Evolutionary conservation across 2,113 vertebrate genomes (phyloP).

Genomic region (Eleginops maclovinus): DNA sequence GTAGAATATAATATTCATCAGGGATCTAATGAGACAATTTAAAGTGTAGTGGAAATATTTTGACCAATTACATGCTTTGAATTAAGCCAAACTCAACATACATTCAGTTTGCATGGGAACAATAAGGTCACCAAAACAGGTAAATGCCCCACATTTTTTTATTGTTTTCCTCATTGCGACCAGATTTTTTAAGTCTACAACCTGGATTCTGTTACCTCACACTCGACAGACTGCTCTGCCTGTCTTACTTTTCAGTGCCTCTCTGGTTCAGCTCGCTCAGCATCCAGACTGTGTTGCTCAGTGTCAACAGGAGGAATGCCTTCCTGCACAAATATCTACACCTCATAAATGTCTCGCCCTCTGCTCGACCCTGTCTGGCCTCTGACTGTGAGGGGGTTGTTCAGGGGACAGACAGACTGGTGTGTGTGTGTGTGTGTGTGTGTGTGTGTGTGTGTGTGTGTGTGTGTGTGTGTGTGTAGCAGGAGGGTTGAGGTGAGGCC

Average conservation of each 20-base stretch:
- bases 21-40: slow-evolving; percentile 29
- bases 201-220: slow-evolving; percentile 43
- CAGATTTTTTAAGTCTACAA: slow-evolving; percentile 21
- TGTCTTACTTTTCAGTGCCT: slow-evolving; percentile 50
- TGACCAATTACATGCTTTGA: background rate
- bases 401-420: slow-evolving; percentile 60
- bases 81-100: slow-evolving; percentile 17
- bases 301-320: slow-evolving; percentile 76
- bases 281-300: slow-evolving; percentile 69
- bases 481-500: slow-evolving; percentile 54
- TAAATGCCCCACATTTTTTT: background rate
- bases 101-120: slow-evolving; percentile 1
- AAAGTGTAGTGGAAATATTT: background rate
- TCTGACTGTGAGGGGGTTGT: slow-evolving; percentile 67
- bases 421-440: slow-evolving; percentile 35
- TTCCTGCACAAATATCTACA: slow-evolving; percentile 81
- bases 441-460: slow-evolving; percentile 41
- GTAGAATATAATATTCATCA: slow-evolving; percentile 18
- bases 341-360: slow-evolving; percentile 83
- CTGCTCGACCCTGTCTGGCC: slow-evolving; percentile 78
- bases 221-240: slow-evolving; percentile 20
- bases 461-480: slow-evolving; percentile 8
- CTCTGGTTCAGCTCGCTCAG: slow-evolving; percentile 68
- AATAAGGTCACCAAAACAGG: slow-evolving; percentile 15
- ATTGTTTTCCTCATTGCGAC: slow-evolving; percentile 3